Evolutionary conservation across 2,113 vertebrate species (phyloP).

Genomic region (Phalacrocorax brasilianus): DNA sequence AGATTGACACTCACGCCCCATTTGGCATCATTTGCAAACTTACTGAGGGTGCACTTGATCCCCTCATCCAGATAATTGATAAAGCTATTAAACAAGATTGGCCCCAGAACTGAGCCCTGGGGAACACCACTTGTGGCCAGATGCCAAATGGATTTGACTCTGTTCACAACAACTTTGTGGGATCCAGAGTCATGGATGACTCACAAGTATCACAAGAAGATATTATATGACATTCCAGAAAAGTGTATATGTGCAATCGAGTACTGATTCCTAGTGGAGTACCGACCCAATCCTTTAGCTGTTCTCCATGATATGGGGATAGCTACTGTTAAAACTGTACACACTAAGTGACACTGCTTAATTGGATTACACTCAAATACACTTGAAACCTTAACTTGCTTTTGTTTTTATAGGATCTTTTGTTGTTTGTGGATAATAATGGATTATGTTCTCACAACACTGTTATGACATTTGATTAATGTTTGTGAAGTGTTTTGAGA

Average conservation of each 20-base stretch:
- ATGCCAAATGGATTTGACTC: no score
- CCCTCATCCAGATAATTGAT: no score
- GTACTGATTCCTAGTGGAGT: neutral
- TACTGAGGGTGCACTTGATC: no score
- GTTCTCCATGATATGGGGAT: accelerated
- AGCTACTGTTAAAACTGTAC: neutral
- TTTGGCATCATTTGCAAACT: no score
- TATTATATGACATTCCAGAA: neutral
- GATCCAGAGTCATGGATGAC: neutral
- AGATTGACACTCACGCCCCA: no score
- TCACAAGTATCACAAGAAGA: neutral
- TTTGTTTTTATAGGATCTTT: constrained; percentile 15
- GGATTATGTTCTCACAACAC: neutral
- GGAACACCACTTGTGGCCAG: no score
- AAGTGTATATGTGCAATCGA: accelerated
- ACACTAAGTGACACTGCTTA: neutral
- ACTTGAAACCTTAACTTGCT: neutral
- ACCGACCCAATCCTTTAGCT: neutral
- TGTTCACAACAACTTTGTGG: no score
- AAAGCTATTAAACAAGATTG: no score
- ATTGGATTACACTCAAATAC: neutral
- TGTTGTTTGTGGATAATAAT: constrained; percentile 1
- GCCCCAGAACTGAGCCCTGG: no score
- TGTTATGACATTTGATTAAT: constrained; percentile 26
- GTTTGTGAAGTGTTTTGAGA: constrained; percentile 26